These are phyloP conservation scores for Phytoseiulus persimilis DNA, from an alignment of 2,888 invertebrate genomes.

Conservation along the genomic window DNA sequence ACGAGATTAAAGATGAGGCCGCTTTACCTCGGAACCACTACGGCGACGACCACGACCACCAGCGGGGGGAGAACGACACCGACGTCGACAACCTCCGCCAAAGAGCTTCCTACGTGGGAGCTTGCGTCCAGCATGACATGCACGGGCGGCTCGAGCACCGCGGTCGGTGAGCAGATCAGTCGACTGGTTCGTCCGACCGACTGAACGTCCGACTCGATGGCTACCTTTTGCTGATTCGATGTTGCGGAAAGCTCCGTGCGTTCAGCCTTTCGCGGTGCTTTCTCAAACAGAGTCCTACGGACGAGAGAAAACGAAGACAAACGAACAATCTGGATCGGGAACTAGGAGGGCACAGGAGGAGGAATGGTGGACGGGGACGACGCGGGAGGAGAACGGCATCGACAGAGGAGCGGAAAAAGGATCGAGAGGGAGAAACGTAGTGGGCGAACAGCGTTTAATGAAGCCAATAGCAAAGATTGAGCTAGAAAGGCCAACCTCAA, in stretches of 20 bases:
- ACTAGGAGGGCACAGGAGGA: neutral
- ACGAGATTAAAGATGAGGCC: neutral
- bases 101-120: neutral
- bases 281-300: neutral
- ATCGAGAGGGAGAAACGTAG: neutral
- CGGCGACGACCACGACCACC: neutral
- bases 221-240: neutral
- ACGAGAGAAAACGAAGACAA: neutral
- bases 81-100: neutral
- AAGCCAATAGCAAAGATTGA: slow-evolving; percentile 5
- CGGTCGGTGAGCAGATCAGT: neutral
- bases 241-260: neutral
- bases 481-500: neutral
- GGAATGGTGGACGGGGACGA: neutral
- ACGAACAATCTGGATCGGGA: neutral
- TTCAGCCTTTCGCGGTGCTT: neutral
- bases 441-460: neutral
- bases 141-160: neutral
- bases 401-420: neutral
- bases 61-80: neutral
- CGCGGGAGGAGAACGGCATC: neutral
- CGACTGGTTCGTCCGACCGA: neutral
- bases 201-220: neutral
- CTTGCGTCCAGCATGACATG: neutral
- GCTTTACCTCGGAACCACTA: neutral